phyloP scores from a whole-genome alignment of 2,888 invertebrate species.

The Trisateles emortualis region DNA sequence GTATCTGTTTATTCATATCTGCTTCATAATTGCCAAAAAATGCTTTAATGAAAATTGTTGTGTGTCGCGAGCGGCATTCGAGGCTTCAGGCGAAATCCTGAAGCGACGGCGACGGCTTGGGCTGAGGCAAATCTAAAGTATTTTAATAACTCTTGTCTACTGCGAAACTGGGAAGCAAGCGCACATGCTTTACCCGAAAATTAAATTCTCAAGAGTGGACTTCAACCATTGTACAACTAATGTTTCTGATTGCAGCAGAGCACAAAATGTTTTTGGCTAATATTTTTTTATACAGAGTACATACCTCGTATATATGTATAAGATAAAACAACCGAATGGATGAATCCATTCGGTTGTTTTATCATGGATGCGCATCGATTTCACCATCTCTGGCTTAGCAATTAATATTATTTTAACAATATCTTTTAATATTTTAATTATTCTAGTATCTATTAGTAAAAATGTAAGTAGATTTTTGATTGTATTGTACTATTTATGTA shows the following conservation, averaged over 20 bases:
- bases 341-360: no score
- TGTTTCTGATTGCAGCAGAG: background rate
- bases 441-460: no score
- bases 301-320: no score
- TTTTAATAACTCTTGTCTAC: slow-evolving; percentile 69
- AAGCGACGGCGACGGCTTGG: slow-evolving; percentile 30
- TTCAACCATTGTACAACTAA: slow-evolving; percentile 6
- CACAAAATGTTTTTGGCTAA: background rate
- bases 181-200: slow-evolving; percentile 40
- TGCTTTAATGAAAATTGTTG: slow-evolving; percentile 65
- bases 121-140: slow-evolving; percentile 62
- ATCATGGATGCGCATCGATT: no score
- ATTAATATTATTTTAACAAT: no score
- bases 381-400: no score
- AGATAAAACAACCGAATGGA: no score
- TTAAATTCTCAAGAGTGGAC: slow-evolving; percentile 57
- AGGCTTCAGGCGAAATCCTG: slow-evolving; percentile 42
- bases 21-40: slow-evolving; percentile 48
- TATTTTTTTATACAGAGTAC: background rate
- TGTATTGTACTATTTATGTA: no score
- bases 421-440: no score
- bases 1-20: slow-evolving; percentile 31
- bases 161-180: slow-evolving; percentile 49
- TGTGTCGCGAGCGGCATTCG: slow-evolving; percentile 46
- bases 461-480: no score